These are phyloP conservation scores for human DNA, from an alignment of 2,113 vertebrate species.

Conservation along the genomic window GRCh38 chr2:168279001-168279500, in stretches of 20 bases:
- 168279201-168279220: background rate
- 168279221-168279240: background rate
- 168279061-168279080: constrained; percentile 36
- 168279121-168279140: background rate
- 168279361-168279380: background rate
- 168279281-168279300: background rate
- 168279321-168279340: background rate
- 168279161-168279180: background rate
- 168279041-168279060: background rate
- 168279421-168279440: background rate
- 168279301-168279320: background rate
- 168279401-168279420: background rate
- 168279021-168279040: background rate
- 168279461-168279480: background rate
- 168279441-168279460: background rate
- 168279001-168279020: background rate
- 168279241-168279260: background rate
- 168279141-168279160: background rate
- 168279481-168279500: background rate
- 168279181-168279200: background rate
- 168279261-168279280: background rate
- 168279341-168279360: background rate
- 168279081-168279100: background rate
- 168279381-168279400: background rate
- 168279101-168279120: background rate